Evolutionary conservation across 1,140 invertebrate genomes (phyloP).

Genomic region (Thaumatotibia leucotreta): DNA sequence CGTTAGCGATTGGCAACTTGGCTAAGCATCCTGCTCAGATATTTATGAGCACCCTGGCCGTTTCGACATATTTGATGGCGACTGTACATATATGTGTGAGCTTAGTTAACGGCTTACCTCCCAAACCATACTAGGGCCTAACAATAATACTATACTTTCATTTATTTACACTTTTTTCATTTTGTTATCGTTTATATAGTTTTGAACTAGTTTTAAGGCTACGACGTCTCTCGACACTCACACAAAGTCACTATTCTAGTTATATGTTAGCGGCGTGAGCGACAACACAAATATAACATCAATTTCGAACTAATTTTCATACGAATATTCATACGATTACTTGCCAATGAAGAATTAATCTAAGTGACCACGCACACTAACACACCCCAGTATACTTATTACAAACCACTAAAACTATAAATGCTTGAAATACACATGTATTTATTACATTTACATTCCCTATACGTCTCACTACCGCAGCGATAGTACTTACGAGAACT

Average conservation of each 20-base stretch:
- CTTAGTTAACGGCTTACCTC: conserved; percentile 46
- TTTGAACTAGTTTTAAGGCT: conserved; percentile 76
- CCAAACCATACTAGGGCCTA: conserved; percentile 52
- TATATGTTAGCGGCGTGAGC: conserved; percentile 49
- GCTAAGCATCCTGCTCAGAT: no score
- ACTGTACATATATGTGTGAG: conserved; percentile 27
- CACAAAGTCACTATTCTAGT: conserved; percentile 51
- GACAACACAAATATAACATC: conserved; percentile 47
- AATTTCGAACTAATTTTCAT: conserved; percentile 31
- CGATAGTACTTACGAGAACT: conserved; percentile 36
- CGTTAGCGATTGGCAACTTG: no score
- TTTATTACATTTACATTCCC: conserved; percentile 45
- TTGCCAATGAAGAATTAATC: conserved; percentile 28
- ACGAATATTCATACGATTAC: conserved; percentile 1
- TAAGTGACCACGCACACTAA: conserved; percentile 53
- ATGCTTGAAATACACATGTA: conserved; percentile 58
- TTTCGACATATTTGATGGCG: no score
- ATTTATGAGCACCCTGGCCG: no score
- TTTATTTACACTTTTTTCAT: conserved; percentile 61
- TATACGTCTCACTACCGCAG: conserved; percentile 52
- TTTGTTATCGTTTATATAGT: conserved; percentile 62
- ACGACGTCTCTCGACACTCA: conserved; percentile 58
- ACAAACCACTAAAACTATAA: conserved; percentile 54
- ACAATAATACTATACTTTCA: conserved; percentile 58
- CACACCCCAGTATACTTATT: conserved; percentile 39